These are phyloP conservation scores for Psittacus erithacus DNA, from an alignment of 2,113 vertebrate genomes.

Conservation along the genomic window DNA sequence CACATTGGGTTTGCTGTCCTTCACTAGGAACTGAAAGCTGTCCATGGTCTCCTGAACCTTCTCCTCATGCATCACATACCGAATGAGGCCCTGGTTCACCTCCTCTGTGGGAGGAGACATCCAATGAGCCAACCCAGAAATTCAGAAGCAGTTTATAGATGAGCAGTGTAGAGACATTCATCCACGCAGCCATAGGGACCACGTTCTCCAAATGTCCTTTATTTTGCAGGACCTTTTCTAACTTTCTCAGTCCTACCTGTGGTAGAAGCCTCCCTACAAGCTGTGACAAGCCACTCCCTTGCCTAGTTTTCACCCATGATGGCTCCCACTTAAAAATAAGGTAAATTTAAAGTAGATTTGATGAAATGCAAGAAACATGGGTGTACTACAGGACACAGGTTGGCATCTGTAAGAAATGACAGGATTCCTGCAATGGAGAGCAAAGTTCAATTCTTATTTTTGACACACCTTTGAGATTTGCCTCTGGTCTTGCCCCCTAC, in stretches of 20 bases:
- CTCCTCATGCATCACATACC: conserved; percentile 85
- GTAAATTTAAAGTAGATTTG: background rate
- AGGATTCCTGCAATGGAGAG: background rate
- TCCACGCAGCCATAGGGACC: fast-evolving
- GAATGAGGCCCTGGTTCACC: conserved; percentile 91
- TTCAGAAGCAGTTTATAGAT: fast-evolving
- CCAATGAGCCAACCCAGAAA: background rate
- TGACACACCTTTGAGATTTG: background rate
- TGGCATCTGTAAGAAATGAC: fast-evolving
- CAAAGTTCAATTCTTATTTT: background rate
- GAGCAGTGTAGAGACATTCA: fast-evolving
- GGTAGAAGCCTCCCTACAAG: background rate
- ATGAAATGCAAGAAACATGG: background rate
- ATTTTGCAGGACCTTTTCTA: background rate
- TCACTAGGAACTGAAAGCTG: conserved; percentile 93
- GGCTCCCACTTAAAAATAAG: background rate
- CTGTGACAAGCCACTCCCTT: background rate
- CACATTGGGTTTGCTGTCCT: conserved; percentile 91
- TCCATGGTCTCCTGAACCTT: conserved; percentile 84
- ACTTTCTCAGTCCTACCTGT: background rate
- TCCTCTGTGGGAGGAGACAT: conserved; percentile 78
- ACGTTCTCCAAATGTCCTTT: fast-evolving
- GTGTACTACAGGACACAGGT: background rate
- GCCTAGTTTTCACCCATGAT: background rate
- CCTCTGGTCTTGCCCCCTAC: background rate